These are phyloP conservation scores for Notodonta dromedarius DNA, from an alignment of 2,888 invertebrate species.

Conservation along the genomic window DNA sequence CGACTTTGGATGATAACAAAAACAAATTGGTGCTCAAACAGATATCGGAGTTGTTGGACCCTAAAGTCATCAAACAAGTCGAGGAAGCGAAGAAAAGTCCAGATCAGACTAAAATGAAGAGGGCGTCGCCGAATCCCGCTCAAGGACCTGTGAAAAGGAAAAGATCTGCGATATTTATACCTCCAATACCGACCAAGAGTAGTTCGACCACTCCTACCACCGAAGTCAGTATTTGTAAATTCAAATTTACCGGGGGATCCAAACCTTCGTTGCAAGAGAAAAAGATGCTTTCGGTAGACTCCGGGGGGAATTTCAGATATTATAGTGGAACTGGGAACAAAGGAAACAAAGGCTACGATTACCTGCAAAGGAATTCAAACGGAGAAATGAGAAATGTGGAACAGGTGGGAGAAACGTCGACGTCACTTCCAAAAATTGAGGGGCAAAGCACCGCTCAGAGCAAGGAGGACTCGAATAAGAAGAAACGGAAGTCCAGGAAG, in stretches of 20 bases:
- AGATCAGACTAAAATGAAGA: slow-evolving; percentile 74
- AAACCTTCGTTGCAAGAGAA: slow-evolving; percentile 95
- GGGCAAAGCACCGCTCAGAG: slow-evolving; percentile 33
- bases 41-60: slow-evolving; percentile 75
- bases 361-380: slow-evolving; percentile 89
- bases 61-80: slow-evolving; percentile 70
- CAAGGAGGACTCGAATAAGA: slow-evolving; percentile 76
- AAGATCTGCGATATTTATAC: slow-evolving; percentile 93
- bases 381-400: slow-evolving; percentile 65
- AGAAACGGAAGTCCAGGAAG: slow-evolving; percentile 90
- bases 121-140: slow-evolving; percentile 64
- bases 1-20: slow-evolving; percentile 69
- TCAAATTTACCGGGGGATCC: slow-evolving; percentile 96
- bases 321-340: slow-evolving; percentile 94
- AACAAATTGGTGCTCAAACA: slow-evolving; percentile 76
- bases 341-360: slow-evolving; percentile 92
- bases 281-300: slow-evolving; percentile 95
- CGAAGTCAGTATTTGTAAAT: slow-evolving; percentile 96
- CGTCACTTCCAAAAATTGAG: slow-evolving; percentile 39
- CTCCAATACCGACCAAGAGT: slow-evolving; percentile 90
- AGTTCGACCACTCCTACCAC: slow-evolving; percentile 90
- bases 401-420: slow-evolving; percentile 46
- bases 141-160: slow-evolving; percentile 87
- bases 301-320: slow-evolving; percentile 94
- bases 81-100: slow-evolving; percentile 64